Percentiles rank a stretch among this genome's conserved stretches.
Conservation (phyloP, 2,797 vertebrate species). For the Peromyscus nudipes region DNA sequence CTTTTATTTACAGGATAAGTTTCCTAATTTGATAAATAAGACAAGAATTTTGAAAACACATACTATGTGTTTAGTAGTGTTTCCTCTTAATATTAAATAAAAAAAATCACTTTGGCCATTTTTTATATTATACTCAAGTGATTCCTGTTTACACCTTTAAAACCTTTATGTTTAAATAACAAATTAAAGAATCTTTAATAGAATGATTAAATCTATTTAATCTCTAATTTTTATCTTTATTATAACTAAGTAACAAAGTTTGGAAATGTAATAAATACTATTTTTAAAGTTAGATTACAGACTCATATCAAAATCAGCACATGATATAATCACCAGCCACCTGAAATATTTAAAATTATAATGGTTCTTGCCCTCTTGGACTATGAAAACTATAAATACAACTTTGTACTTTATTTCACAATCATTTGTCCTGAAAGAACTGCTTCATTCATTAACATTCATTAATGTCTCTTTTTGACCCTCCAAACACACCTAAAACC, state of each 20-base stretch:
- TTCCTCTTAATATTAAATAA: background rate
- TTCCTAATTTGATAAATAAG: background rate
- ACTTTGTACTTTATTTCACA: background rate
- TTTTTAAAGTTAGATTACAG: background rate
- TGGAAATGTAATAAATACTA: background rate
- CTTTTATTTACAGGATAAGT: background rate
- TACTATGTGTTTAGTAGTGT: background rate
- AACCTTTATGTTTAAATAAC: background rate
- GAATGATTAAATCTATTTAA: background rate
- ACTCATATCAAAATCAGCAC: background rate
- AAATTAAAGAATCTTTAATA: background rate
- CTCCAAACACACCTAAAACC: background rate
- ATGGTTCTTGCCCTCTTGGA: background rate
- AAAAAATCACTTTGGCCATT: background rate
- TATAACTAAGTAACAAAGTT: background rate
- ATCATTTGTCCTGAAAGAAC: background rate
- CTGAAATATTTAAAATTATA: background rate
- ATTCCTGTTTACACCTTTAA: background rate
- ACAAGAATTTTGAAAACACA: background rate
- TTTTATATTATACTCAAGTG: background rate
- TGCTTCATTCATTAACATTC: background rate
- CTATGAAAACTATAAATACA: background rate
- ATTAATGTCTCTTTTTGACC: background rate
- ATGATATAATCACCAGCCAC: background rate
- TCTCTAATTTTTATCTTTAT: background rate